A percentile compares a stretch with the other conserved stretches of the same genome.
These are phyloP conservation scores for Bombyx mori DNA, from an alignment of 1,140 invertebrate genomes.

Conservation along the genomic window DNA sequence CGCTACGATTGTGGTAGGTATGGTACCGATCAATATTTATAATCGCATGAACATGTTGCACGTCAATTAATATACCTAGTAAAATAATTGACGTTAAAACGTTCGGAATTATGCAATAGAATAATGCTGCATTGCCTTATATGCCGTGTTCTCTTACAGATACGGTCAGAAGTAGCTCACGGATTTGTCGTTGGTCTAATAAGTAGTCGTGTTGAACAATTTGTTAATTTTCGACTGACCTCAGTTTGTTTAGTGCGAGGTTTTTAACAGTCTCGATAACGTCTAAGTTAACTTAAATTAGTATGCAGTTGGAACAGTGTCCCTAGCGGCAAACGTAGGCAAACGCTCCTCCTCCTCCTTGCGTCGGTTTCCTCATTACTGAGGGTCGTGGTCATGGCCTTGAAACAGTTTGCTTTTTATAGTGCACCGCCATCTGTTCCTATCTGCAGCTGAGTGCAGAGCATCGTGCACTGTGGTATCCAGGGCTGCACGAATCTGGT, in stretches of 20 bases:
- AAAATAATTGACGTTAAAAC: slow-evolving; percentile 61
- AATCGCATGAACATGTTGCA: slow-evolving; percentile 41
- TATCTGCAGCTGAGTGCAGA: too few relatives aligned
- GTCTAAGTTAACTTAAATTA: too few relatives aligned
- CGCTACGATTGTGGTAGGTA: slow-evolving; percentile 2
- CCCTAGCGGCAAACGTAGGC: too few relatives aligned
- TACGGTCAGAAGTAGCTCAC: slow-evolving; percentile 24
- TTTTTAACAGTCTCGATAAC: too few relatives aligned
- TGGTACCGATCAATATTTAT: slow-evolving; percentile 38
- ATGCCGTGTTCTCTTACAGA: slow-evolving; percentile 20
- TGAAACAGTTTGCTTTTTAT: too few relatives aligned
- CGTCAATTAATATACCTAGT: slow-evolving; percentile 50
- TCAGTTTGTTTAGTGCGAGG: not conserved
- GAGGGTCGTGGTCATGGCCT: too few relatives aligned
- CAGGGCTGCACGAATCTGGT: too few relatives aligned
- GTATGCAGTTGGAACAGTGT: too few relatives aligned
- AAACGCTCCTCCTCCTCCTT: too few relatives aligned
- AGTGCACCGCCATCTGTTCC: too few relatives aligned
- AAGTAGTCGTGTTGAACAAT: slow-evolving; percentile 19
- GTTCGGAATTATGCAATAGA: slow-evolving; percentile 44
- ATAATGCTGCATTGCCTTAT: slow-evolving; percentile 45
- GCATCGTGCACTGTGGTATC: too few relatives aligned
- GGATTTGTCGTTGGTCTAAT: slow-evolving; percentile 22
- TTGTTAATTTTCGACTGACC: slow-evolving; percentile 22
- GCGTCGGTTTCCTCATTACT: too few relatives aligned